Evolutionary conservation across 2,797 vertebrate genomes (phyloP).

Genomic region (Thaleichthys pacificus): DNA sequence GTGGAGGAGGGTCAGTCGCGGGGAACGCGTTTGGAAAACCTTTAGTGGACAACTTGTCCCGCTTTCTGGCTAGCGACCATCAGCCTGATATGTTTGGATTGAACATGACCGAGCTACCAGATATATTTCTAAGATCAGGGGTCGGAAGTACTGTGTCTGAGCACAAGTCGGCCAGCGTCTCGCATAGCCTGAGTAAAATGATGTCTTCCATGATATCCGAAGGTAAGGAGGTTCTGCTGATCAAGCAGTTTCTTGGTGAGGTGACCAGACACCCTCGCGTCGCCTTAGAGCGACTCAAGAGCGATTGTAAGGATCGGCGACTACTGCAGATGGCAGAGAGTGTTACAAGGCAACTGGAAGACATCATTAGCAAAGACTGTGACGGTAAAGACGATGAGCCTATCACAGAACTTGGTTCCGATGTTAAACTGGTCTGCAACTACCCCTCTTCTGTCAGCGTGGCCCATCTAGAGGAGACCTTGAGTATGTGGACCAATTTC

Average conservation of each 20-base stretch:
- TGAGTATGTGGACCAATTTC: slow-evolving; percentile 42
- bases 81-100: slow-evolving; percentile 8
- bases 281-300: slow-evolving; percentile 9
- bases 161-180: slow-evolving; percentile 29
- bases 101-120: neutral
- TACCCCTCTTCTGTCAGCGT: slow-evolving; percentile 11
- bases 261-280: neutral
- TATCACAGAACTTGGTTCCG: slow-evolving; percentile 18
- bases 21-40: slow-evolving; percentile 3
- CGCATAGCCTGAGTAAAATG: slow-evolving; percentile 24
- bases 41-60: slow-evolving; percentile 17
- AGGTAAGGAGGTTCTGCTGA: slow-evolving; percentile 14
- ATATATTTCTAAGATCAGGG: neutral
- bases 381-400: fast-evolving
- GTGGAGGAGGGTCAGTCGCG: fast-evolving
- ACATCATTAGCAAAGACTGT: neutral
- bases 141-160: neutral
- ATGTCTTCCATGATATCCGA: slow-evolving; percentile 17
- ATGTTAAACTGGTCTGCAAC: slow-evolving; percentile 24
- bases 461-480: slow-evolving; percentile 29
- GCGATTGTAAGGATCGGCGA: neutral
- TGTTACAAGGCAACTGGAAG: neutral
- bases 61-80: neutral
- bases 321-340: slow-evolving; percentile 6
- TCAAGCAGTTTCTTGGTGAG: slow-evolving; percentile 8